Percentiles rank a stretch among this genome's conserved stretches.
Conservation (phyloP, 2,113 vertebrate species). For the Notiomystis cincta region DNA sequence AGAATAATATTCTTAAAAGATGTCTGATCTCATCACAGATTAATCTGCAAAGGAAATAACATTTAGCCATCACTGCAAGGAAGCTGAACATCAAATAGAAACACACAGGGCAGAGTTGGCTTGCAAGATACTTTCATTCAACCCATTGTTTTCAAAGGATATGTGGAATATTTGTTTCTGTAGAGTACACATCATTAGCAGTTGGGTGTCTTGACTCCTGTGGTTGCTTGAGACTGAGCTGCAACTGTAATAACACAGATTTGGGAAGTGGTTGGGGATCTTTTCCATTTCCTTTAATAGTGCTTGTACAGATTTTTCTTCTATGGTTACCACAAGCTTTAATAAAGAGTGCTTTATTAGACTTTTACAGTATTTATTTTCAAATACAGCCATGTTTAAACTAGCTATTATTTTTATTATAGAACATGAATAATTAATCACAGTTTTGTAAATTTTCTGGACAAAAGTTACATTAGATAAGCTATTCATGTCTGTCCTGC, state of each 20-base stretch:
- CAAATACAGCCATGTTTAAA: not conserved
- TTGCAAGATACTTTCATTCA: not conserved
- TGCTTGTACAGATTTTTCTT: not conserved
- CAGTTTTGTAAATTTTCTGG: not conserved
- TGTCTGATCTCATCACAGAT: not conserved
- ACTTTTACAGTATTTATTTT: not conserved
- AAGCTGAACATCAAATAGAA: not conserved
- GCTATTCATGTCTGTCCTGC: not conserved
- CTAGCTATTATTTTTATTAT: not conserved
- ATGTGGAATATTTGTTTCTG: not conserved
- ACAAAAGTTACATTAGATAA: not conserved
- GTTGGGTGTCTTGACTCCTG: not conserved
- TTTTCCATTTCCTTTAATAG: not conserved
- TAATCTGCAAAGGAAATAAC: not conserved
- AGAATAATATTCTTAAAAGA: not conserved
- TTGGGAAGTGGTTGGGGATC: not conserved
- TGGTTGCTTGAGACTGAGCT: not conserved
- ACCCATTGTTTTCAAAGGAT: not conserved
- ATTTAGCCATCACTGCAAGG: not conserved
- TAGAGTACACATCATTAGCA: not conserved
- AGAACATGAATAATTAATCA: not conserved
- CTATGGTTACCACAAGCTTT: not conserved
- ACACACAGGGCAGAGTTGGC: not conserved
- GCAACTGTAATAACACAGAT: not conserved
- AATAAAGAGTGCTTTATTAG: not conserved